phyloP scores from a whole-genome alignment of 2,797 vertebrate genomes.

The Chaetodon trifasciatus region DNA sequence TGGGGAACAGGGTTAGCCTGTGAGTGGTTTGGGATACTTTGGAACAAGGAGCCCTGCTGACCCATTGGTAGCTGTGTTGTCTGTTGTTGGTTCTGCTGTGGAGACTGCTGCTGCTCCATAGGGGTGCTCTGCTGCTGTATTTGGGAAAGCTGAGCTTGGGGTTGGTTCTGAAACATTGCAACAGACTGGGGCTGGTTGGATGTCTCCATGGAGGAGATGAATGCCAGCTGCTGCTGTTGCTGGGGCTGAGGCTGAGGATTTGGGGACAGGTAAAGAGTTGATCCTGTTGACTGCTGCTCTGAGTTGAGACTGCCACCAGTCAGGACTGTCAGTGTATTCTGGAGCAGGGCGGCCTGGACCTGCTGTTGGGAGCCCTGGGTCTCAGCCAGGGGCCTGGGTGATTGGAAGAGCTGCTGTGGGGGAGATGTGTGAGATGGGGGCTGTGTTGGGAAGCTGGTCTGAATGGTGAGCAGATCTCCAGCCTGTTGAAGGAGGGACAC shows the following conservation, averaged over 20 bases:
- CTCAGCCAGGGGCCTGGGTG: slow-evolving; percentile 91
- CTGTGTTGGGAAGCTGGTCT: slow-evolving; percentile 94
- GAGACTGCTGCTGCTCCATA: slow-evolving; percentile 88
- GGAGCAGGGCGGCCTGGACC: slow-evolving; percentile 92
- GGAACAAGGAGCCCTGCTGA: slow-evolving; percentile 84
- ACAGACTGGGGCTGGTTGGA: slow-evolving; percentile 89
- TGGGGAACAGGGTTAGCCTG: slow-evolving; percentile 76
- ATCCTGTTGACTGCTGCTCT: slow-evolving; percentile 88
- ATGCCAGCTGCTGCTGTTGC: slow-evolving; percentile 86
- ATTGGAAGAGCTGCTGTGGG: slow-evolving; percentile 95
- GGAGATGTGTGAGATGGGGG: slow-evolving; percentile 90
- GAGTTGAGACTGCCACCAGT: slow-evolving; percentile 87
- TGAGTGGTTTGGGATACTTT: slow-evolving; percentile 79
- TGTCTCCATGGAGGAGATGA: slow-evolving; percentile 93
- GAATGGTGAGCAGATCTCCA: slow-evolving; percentile 94
- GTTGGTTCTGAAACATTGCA: slow-evolving; percentile 88
- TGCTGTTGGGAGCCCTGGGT: slow-evolving; percentile 92
- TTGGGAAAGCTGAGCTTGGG: slow-evolving; percentile 89
- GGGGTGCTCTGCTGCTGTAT: slow-evolving; percentile 88
- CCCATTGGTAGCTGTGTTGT: slow-evolving; percentile 76
- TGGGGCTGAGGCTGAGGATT: slow-evolving; percentile 89
- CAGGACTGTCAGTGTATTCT: slow-evolving; percentile 90
- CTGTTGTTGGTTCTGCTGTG: slow-evolving; percentile 78
- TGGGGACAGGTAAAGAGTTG: slow-evolving; percentile 91
- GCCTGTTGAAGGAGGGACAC: slow-evolving; percentile 92